Conservation (phyloP, 1,140 invertebrate species). For the Heliconius himera region DNA sequence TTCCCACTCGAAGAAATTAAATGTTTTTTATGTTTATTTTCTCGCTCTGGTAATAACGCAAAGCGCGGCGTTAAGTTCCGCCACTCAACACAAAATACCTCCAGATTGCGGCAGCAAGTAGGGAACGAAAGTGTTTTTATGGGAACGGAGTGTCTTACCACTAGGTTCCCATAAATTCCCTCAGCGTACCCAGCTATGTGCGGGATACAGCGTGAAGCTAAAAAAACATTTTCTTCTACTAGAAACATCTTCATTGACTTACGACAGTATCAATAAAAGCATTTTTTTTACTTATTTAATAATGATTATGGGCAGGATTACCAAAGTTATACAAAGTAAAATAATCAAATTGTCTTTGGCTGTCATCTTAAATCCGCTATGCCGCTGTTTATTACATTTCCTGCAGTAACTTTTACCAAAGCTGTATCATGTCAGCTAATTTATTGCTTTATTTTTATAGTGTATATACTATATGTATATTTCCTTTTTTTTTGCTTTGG, state of each 20-base stretch:
- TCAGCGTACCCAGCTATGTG: too few species aligned
- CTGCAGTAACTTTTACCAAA: neutral
- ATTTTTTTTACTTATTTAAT: neutral
- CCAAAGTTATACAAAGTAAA: neutral
- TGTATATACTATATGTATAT: neutral
- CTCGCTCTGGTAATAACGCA: too few species aligned
- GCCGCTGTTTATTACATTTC: neutral
- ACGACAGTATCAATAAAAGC: neutral
- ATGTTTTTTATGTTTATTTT: too few species aligned
- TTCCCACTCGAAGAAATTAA: neutral
- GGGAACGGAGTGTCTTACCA: too few species aligned
- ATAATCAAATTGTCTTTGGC: neutral
- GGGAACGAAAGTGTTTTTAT: too few species aligned
- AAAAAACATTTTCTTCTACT: neutral
- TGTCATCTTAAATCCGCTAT: neutral
- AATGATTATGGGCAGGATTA: neutral
- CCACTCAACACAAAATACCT: too few species aligned
- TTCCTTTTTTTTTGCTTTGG: neutral
- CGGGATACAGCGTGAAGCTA: too few species aligned
- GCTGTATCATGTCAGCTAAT: neutral
- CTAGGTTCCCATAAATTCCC: too few species aligned
- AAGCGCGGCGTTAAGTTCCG: too few species aligned
- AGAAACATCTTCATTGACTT: neutral
- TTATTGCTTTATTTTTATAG: neutral
- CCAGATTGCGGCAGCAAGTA: too few species aligned